Percentiles rank a stretch among this genome's conserved stretches.
Conservation (phyloP, 2,797 vertebrate species). For the Coregonus sp. region DNA sequence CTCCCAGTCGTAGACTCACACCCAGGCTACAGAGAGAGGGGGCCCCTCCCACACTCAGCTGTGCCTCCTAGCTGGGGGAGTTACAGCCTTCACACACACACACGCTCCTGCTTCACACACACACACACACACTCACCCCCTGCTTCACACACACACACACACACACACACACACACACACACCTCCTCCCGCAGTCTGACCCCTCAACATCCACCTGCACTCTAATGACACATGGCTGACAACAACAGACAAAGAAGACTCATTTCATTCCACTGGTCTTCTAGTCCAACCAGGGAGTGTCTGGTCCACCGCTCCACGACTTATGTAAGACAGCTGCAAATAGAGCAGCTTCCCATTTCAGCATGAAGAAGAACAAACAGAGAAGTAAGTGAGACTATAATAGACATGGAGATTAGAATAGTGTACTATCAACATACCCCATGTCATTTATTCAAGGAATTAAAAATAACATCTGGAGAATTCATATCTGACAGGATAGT, state of each 20-base stretch:
- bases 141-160: conserved; percentile 39
- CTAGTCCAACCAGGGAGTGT: conserved; percentile 47
- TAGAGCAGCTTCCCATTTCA: conserved; percentile 39
- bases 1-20: conserved; percentile 57
- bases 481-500: not conserved
- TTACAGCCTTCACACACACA: conserved; percentile 43
- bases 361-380: conserved; percentile 16
- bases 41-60: conserved; percentile 77
- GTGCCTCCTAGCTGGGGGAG: conserved; percentile 63
- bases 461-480: not conserved
- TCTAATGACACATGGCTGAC: conserved; percentile 61
- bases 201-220: conserved; percentile 71
- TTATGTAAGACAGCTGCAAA: conserved; percentile 57
- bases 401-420: not conserved
- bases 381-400: not conserved
- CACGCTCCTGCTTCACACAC: conserved; percentile 13
- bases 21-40: conserved; percentile 48
- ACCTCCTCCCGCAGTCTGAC: conserved; percentile 53
- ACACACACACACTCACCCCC: conserved; percentile 36
- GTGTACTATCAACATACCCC: not conserved
- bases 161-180: conserved; percentile 27
- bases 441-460: not conserved
- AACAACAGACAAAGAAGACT: conserved; percentile 61
- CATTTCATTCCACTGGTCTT: conserved; percentile 74
- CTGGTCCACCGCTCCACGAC: conserved; percentile 28